These are phyloP conservation scores for Serinus canaria DNA, from an alignment of 2,113 vertebrate genomes.

Conservation along the genomic window DNA sequence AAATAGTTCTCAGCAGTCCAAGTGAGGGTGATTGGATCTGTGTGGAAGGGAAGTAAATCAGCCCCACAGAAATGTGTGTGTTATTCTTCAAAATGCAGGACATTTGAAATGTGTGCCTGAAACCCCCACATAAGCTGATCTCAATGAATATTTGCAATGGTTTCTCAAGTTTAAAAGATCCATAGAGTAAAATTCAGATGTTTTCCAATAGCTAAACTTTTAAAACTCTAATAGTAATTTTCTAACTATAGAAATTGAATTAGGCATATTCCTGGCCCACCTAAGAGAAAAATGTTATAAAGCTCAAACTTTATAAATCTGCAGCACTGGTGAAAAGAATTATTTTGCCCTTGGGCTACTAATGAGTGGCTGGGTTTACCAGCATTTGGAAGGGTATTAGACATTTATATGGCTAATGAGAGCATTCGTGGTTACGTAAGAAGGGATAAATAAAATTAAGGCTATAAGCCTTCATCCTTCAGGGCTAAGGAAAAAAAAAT, in stretches of 20 bases:
- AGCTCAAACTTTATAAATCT: neutral
- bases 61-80: neutral
- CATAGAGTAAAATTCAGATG: neutral
- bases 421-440: constrained; percentile 5
- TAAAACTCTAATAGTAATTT: neutral
- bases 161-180: neutral
- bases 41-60: neutral
- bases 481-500: neutral
- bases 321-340: neutral
- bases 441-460: constrained; percentile 48
- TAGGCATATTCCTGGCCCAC: neutral
- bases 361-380: neutral
- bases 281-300: neutral
- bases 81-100: neutral
- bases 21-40: neutral
- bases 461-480: neutral
- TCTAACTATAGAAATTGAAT: neutral
- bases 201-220: neutral
- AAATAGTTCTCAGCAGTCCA: neutral
- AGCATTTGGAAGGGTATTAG: constrained; percentile 30
- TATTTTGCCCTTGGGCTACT: constrained; percentile 25
- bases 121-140: neutral
- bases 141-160: neutral
- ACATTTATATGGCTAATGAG: constrained; percentile 21
- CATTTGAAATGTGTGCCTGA: neutral